Base-by-base conservation (phyloP, 2,888 invertebrate genomes). In the Synergus laeviventris region DNA sequence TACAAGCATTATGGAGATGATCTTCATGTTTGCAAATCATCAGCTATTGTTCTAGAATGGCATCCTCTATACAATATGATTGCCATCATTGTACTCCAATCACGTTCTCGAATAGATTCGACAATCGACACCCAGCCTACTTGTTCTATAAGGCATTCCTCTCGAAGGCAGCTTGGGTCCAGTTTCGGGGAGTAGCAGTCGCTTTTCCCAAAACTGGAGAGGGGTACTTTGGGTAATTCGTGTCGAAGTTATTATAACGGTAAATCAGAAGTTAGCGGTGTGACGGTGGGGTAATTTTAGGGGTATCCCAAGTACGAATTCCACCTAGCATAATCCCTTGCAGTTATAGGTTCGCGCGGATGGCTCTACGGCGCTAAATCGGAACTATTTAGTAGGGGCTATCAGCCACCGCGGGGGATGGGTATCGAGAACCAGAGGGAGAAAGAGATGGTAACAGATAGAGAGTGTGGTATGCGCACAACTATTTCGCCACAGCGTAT, bases 331-430 rank as follows among this genome's bases (percentile, higher is more conserved):
- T 84, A 85, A 85, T 84, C 81, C 82, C 83, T 79, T 84, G 84
- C 84, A 84, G 82, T 85, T 84, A 84, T 81, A 70, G 76, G 81
- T 76, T 77, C 78, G 80, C 75, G 78, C 75, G 81, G 81, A 82
- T 84, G 82, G 80, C 82, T 81, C 77, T 66, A 78, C 74, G 81
- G 82, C 81, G 82, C 78, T 83, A 84, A 83, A 83, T 84, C 82
- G 83, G 80, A 86, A 85, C 86, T 85, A 87, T 86, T 86, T 86
- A 86, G 84, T 83, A 81, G 78, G 79, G 82, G 82, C 83, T 83
- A 83, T 84, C 79, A 81, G 74, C 66, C 49, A 49, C n/a, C n/a
- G n/a, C 49, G 36, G 31, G 70, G 54, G 54, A 73, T 14, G 59
- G 21, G 60, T 18, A 60, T 16, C 39, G 39, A 75, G 78, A 74